Conservation (phyloP, 2,113 vertebrate genomes). For the Rhipidura dahli region DNA sequence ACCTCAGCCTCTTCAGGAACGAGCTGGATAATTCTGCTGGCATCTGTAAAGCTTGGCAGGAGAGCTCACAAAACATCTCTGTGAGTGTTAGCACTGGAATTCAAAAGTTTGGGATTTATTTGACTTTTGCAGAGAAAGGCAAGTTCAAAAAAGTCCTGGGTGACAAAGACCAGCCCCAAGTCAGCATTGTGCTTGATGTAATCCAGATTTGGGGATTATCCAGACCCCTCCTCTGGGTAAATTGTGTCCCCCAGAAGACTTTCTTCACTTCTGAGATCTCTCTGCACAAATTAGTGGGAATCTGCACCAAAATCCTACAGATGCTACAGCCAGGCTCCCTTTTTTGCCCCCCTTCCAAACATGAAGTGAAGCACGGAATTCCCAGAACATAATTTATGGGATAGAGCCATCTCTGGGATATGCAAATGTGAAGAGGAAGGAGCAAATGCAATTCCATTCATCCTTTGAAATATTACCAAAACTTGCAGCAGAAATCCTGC, state of each 20-base stretch:
- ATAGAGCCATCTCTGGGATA: not conserved
- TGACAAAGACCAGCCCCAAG: not conserved
- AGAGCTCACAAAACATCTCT: not conserved
- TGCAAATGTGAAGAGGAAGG: not conserved
- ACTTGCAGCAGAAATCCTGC: not conserved
- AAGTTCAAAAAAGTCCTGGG: not conserved
- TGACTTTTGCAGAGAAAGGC: not conserved
- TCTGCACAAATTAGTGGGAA: not conserved
- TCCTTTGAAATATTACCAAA: not conserved
- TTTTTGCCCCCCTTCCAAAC: not conserved
- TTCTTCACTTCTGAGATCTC: not conserved
- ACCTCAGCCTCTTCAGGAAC: not conserved
- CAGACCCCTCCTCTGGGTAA: no score
- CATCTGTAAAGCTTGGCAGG: not conserved
- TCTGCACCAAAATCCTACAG: not conserved
- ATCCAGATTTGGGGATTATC: not conserved
- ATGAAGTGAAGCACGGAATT: not conserved
- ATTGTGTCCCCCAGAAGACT: not conserved
- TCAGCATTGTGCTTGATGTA: not conserved
- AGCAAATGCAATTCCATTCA: not conserved
- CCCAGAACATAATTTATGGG: not conserved
- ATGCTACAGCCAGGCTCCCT: not conserved
- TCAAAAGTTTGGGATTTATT: not conserved
- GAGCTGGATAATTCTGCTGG: not conserved
- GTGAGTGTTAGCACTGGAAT: fast-evolving